Evolutionary conservation across 2,113 vertebrate genomes (phyloP).

Genomic region (Neodontobutis hainanensis): DNA sequence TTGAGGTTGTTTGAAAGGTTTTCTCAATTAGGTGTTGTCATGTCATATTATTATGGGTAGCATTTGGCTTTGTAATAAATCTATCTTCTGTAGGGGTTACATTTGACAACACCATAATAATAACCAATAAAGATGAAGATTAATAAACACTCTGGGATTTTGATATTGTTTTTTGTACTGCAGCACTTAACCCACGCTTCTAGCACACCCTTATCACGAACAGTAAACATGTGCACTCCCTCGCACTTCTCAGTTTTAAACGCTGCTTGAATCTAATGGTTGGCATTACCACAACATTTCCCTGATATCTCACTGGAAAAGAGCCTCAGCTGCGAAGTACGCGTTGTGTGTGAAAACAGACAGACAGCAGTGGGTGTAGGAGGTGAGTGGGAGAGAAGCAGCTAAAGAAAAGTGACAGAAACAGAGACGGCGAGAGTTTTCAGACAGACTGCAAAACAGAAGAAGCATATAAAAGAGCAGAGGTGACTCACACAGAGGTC

Average conservation of each 20-base stretch:
- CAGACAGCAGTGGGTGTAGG: conserved; percentile 56
- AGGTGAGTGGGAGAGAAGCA: conserved; percentile 20
- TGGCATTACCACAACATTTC: conserved; percentile 63
- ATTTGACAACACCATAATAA: too few relatives aligned
- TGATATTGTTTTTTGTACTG: conserved; percentile 6
- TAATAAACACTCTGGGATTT: neutral
- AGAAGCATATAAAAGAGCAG: conserved; percentile 35
- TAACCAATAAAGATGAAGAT: too few relatives aligned
- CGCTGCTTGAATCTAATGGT: conserved; percentile 55
- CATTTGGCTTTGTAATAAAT: too few relatives aligned
- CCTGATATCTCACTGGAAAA: conserved; percentile 67
- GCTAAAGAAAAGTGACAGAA: conserved; percentile 6
- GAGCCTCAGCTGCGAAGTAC: conserved; percentile 41
- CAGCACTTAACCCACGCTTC: neutral
- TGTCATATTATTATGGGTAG: too few relatives aligned
- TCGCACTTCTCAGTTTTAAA: conserved; percentile 39
- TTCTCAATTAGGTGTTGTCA: too few relatives aligned
- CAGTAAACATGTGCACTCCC: neutral
- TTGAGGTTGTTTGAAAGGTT: too few relatives aligned
- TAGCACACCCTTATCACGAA: conserved; percentile 8
- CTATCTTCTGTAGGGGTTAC: too few relatives aligned
- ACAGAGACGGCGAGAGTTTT: conserved; percentile 7
- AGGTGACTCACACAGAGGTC: conserved; percentile 23
- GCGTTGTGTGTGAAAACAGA: conserved; percentile 20
- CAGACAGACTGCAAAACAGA: neutral